Evolutionary conservation across 2,113 vertebrate species (phyloP).

Genomic region (Microcebus griseorufus): DNA sequence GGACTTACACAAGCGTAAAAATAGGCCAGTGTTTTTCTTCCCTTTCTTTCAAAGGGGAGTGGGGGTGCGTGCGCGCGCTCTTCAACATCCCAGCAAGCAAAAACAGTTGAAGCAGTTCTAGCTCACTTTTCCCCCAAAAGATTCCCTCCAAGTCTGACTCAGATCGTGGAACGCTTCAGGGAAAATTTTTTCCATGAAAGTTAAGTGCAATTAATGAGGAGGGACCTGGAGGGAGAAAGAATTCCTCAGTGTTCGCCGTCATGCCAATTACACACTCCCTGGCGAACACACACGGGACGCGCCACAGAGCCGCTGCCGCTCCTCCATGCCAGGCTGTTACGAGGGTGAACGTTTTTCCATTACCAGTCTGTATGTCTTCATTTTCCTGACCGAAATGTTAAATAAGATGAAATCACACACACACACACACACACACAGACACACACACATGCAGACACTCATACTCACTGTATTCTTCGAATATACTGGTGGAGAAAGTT

Average conservation of each 20-base stretch:
- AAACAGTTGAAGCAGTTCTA: slow-evolving; percentile 37
- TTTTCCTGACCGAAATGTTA: neutral
- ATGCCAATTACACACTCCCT: neutral
- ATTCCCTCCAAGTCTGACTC: slow-evolving; percentile 37
- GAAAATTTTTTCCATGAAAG: slow-evolving; percentile 10
- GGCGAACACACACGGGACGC: neutral
- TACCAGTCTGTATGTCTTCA: neutral
- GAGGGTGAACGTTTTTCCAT: slow-evolving; percentile 44
- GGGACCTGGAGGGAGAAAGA: neutral
- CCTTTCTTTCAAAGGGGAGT: neutral
- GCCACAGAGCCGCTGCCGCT: neutral
- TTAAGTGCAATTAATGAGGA: neutral
- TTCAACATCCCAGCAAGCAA: slow-evolving; percentile 26
- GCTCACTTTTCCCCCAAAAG: neutral
- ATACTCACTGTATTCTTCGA: neutral
- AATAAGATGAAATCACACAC: neutral
- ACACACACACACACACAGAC: neutral
- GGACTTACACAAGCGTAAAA: neutral
- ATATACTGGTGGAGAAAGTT: neutral
- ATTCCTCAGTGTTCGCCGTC: neutral
- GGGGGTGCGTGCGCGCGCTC: neutral
- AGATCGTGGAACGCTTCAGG: neutral
- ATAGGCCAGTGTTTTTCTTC: slow-evolving; percentile 27
- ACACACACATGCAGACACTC: neutral
- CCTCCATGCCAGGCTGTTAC: neutral